Evolutionary conservation across 2,797 vertebrate genomes (phyloP), one percentile per base, ranked within the genome.

Genomic region (Octomys mimax): DNA sequence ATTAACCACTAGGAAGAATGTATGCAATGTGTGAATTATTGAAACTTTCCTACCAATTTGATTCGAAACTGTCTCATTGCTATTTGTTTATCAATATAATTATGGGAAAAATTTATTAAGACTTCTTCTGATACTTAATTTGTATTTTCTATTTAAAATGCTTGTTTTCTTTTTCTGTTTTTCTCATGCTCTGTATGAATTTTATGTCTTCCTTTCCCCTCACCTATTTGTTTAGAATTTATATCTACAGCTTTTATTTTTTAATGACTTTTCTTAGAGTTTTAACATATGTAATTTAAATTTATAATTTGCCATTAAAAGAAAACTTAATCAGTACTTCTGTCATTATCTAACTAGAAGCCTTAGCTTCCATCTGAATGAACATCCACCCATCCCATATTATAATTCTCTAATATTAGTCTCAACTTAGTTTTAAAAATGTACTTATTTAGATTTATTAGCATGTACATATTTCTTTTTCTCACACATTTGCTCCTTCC

Each of bases 371-470:
- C 22, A 85, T 87, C 54, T 71, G 52, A 92, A 49, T 91, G 57
- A 85, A 2, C 6, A 59, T 81, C 64, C 4, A 28, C 77, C 52
- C 59, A 46, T 93, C 21, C 42, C 78, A 70, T 81, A 36, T 33
- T 88, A 73, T 6, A 92, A 94, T 87, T 77, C 62, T 54, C 28
- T 96, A 77, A 39, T 59, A 54, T 70, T 80, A 4, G 13, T 87
- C 59, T 18, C 10, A 68, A 5, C 46, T 59, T 81, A 28, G 91
- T 97, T 92, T 31, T 75, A 87, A 92, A 24, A n/a, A 46, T 1
- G 70, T 71, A 54, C 6, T 94, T 84, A 79, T 71, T 80, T 88
- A 88, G 36, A 94, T 85, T 88, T 97, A 21, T 13, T n/a, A 87
- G 54, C 21, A 83, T 68, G 26, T 92, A 82, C 13, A 84, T 31